Percentiles rank a stretch among this genome's conserved stretches.
phyloP scores from a whole-genome alignment of 1,140 invertebrate genomes.

The Trinorchestia longiramus region DNA sequence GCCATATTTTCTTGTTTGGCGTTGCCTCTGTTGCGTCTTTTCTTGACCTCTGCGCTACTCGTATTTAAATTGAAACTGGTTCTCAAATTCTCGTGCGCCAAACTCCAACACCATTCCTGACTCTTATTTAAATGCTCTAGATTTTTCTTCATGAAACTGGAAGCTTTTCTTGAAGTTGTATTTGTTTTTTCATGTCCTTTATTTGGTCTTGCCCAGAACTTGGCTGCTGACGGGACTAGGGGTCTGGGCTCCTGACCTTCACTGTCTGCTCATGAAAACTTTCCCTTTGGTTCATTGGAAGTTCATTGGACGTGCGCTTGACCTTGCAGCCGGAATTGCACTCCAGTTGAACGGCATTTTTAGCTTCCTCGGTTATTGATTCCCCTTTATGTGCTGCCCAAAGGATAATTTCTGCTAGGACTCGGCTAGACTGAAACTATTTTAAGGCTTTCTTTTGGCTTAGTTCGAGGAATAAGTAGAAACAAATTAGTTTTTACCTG shows the following conservation, averaged over 20 bases:
- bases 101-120: neutral
- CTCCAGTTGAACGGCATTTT: neutral
- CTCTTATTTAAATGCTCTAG: neutral
- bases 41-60: neutral
- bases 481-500: too few species aligned
- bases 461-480: too few species aligned
- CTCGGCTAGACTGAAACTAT: too few species aligned
- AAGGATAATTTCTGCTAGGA: neutral
- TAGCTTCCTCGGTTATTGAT: neutral
- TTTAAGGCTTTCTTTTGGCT: too few species aligned
- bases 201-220: neutral
- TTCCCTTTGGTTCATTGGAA: neutral
- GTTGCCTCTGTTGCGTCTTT: neutral
- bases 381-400: neutral
- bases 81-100: neutral
- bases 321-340: neutral
- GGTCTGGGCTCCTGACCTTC: too few species aligned
- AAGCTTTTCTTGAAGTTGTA: neutral
- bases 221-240: neutral
- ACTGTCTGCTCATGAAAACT: neutral
- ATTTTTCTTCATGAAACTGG: neutral
- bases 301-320: neutral
- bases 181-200: neutral
- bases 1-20: neutral
- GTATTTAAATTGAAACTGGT: neutral